Conservation (phyloP, 2,888 invertebrate genomes). For the Apotomis turbidana region DNA sequence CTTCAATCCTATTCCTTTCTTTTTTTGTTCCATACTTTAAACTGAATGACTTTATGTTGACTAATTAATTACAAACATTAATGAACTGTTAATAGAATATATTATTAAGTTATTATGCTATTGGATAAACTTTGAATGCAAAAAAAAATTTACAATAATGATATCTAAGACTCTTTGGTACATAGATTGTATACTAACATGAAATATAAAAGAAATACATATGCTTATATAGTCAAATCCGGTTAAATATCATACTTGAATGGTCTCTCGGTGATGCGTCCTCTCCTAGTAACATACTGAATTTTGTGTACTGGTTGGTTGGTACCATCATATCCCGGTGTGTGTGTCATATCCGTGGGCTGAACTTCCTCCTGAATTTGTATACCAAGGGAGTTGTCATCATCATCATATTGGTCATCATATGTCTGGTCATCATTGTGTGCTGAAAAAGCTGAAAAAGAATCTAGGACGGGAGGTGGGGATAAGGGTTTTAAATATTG, state of each 20-base stretch:
- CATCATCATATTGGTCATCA: neutral
- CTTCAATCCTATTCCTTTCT: neutral
- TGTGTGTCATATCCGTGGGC: neutral
- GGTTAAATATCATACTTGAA: neutral
- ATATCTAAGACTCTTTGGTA: neutral
- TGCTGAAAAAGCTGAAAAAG: neutral
- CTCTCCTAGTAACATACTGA: neutral
- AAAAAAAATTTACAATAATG: neutral
- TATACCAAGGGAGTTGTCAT: neutral
- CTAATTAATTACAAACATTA: too few species aligned
- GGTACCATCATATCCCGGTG: neutral
- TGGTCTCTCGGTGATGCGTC: slow-evolving; percentile 4
- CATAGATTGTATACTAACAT: slow-evolving; percentile 1
- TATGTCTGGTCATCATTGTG: neutral
- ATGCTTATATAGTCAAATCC: neutral
- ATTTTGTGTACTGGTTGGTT: neutral
- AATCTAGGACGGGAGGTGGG: neutral
- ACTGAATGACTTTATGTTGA: neutral
- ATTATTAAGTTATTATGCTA: too few species aligned
- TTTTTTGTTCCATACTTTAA: neutral
- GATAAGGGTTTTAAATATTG: neutral
- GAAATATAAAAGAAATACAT: neutral
- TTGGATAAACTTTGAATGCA: neutral
- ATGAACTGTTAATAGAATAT: too few species aligned
- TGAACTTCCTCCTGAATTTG: neutral